phyloP scores from a whole-genome alignment of 2,797 vertebrate genomes.

The Sorex maritimensis region DNA sequence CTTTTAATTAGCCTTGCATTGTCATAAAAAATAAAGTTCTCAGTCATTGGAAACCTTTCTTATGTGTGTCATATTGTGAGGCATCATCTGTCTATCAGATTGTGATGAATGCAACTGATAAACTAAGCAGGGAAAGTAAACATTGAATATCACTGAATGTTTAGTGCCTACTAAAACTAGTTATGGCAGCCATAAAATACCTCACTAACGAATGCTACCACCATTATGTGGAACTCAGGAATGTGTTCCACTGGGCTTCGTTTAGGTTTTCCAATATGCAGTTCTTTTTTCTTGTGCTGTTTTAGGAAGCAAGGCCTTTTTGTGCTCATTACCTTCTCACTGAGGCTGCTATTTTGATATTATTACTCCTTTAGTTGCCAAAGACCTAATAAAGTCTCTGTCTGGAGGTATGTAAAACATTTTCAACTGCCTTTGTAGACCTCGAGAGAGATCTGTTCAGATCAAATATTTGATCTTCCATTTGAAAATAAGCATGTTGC shows the following conservation, averaged over 20 bases:
- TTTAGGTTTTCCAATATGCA: not conserved
- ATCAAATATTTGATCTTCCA: conserved; percentile 9
- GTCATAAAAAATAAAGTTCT: not conserved
- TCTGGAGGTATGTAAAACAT: not conserved
- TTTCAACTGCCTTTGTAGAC: conserved; percentile 53
- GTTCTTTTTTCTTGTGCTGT: conserved; percentile 69
- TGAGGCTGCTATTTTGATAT: conserved; percentile 52
- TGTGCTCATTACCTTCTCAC: conserved; percentile 8
- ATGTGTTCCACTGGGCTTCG: not conserved
- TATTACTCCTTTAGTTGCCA: not conserved
- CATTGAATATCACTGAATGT: not conserved
- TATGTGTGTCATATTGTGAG: conserved; percentile 25
- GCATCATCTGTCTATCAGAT: conserved; percentile 1
- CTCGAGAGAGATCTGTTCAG: not conserved
- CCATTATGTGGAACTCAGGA: conserved; percentile 1
- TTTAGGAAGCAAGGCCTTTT: conserved; percentile 65
- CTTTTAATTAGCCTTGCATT: not conserved
- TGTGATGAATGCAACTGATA: not conserved
- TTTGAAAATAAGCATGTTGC: conserved; percentile 64
- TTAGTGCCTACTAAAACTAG: not conserved
- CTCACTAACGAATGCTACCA: not conserved
- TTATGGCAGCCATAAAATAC: not conserved
- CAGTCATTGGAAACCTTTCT: conserved; percentile 4
- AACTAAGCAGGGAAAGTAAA: not conserved
- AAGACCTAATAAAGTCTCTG: no score